Percentiles rank a stretch among this genome's conserved stretches.
phyloP scores from a whole-genome alignment of 2,797 vertebrate species.

The Myripristis jacobus region DNA sequence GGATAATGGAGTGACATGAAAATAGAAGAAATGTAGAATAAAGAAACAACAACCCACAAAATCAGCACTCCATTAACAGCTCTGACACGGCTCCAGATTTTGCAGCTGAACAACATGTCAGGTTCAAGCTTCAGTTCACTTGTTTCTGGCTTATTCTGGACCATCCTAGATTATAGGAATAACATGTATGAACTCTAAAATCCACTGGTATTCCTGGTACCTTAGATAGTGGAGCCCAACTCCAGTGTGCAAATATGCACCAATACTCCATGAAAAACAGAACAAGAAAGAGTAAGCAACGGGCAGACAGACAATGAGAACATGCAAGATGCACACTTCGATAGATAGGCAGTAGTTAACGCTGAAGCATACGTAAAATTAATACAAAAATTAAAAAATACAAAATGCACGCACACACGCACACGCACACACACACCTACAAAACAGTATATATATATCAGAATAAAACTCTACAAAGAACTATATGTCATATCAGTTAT shows the following conservation, averaged over 20 bases:
- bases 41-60: not conserved
- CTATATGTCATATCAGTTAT: slow-evolving; percentile 81
- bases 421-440: slow-evolving; percentile 78
- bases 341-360: slow-evolving; percentile 86
- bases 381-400: slow-evolving; percentile 87
- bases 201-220: slow-evolving; percentile 38
- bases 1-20: not conserved
- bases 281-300: slow-evolving; percentile 58
- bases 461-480: slow-evolving; percentile 90
- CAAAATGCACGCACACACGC: slow-evolving; percentile 81
- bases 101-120: slow-evolving; percentile 30
- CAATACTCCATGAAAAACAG: slow-evolving; percentile 50
- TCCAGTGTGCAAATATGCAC: slow-evolving; percentile 75
- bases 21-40: not conserved
- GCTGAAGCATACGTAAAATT: slow-evolving; percentile 86
- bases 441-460: slow-evolving; percentile 83
- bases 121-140: slow-evolving; percentile 40
- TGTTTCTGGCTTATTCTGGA: slow-evolving; percentile 37
- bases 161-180: slow-evolving; percentile 15
- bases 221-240: slow-evolving; percentile 58
- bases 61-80: not conserved
- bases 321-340: slow-evolving; percentile 83
- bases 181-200: slow-evolving; percentile 28
- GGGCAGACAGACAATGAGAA: slow-evolving; percentile 67
- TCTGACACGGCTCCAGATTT: slow-evolving; percentile 29